Percentiles rank a stretch among this genome's conserved stretches.
Conservation (phyloP, 1,140 invertebrate species). For the Drosophila arawakana region DNA sequence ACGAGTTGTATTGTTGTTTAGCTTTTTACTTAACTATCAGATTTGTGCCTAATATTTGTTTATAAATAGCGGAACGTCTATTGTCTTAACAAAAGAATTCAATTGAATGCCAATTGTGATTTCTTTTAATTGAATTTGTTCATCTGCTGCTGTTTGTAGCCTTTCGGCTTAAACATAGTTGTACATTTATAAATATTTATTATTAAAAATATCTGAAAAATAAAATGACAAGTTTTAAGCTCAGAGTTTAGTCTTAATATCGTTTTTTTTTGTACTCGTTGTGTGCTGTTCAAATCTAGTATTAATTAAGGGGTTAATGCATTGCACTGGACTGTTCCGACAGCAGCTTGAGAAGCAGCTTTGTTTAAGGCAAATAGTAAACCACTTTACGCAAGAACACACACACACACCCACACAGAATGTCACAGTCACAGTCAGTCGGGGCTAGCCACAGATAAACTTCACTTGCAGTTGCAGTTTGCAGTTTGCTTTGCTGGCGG, state of each 20-base stretch:
- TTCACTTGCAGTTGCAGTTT: conserved; percentile 80
- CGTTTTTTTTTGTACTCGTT: neutral
- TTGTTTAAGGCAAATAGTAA: conserved; percentile 62
- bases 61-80: too few relatives aligned
- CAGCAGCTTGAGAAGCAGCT: conserved; percentile 42
- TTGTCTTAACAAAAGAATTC: too few relatives aligned
- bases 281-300: conserved; percentile 2
- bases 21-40: too few relatives aligned
- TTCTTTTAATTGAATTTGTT: too few relatives aligned
- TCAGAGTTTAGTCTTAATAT: neutral
- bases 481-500: conserved; percentile 59
- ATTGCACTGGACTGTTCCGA: neutral
- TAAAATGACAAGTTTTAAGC: too few relatives aligned
- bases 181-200: too few relatives aligned
- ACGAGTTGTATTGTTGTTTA: too few relatives aligned
- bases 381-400: conserved; percentile 29
- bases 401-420: conserved; percentile 5
- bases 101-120: too few relatives aligned
- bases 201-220: too few relatives aligned
- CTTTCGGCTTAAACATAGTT: too few relatives aligned
- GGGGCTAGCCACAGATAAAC: conserved; percentile 73
- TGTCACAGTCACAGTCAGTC: conserved; percentile 45
- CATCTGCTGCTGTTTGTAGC: too few relatives aligned
- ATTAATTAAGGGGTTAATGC: conserved; percentile 50
- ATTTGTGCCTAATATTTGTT: too few relatives aligned